These are phyloP conservation scores for Tachycineta bicolor DNA, from an alignment of 2,113 vertebrate species.

Conservation along the genomic window DNA sequence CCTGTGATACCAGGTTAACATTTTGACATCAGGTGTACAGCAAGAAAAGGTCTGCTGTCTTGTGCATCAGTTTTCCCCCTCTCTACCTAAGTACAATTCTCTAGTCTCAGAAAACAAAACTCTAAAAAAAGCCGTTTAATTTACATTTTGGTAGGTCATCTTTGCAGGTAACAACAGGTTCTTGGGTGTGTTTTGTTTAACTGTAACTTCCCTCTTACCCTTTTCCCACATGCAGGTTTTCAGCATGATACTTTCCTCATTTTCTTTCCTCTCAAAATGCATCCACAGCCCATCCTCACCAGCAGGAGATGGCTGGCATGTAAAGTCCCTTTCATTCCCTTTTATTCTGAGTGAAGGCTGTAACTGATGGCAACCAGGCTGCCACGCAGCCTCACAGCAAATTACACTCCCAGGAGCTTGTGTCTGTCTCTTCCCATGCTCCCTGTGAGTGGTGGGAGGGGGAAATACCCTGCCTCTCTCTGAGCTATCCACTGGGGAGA, in stretches of 20 bases:
- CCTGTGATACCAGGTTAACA: neutral
- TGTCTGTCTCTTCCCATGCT: neutral
- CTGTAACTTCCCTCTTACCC: neutral
- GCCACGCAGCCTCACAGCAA: neutral
- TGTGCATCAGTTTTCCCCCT: neutral
- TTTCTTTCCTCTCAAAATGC: neutral
- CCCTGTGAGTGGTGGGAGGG: fast-evolving
- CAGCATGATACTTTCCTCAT: neutral
- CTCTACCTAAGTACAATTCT: neutral
- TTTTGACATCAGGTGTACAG: neutral
- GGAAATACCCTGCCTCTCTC: neutral
- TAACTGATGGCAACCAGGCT: neutral
- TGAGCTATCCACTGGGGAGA: fast-evolving
- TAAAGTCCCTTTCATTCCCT: neutral
- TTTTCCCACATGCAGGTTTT: neutral
- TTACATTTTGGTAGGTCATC: neutral
- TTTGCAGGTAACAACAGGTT: neutral
- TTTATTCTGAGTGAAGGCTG: neutral
- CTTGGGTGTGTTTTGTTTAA: neutral
- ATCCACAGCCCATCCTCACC: neutral
- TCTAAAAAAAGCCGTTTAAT: neutral
- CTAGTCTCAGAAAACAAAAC: neutral
- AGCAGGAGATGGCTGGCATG: neutral
- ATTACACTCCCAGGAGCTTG: neutral
- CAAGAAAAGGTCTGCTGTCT: neutral